Evolutionary conservation across 2,888 invertebrate genomes (phyloP).

Genomic region (Euzophera pinguis): DNA sequence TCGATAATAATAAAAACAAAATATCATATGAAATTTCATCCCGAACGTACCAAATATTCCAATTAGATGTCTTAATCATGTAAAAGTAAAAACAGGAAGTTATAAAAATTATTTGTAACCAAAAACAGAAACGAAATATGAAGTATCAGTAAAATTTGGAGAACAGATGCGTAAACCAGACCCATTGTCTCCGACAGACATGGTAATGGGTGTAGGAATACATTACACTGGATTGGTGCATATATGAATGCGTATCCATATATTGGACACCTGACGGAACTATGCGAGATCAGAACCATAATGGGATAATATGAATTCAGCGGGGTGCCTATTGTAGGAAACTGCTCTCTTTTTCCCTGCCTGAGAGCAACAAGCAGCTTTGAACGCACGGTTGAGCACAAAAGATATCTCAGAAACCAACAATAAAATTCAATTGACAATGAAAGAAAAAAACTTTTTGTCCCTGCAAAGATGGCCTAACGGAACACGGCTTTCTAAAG

Average conservation of each 20-base stretch:
- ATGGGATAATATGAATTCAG: conserved; percentile 66
- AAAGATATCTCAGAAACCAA: conserved; percentile 76
- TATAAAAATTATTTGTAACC: neutral
- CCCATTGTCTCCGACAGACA: conserved; percentile 24
- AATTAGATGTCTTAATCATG: conserved; percentile 24
- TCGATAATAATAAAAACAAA: conserved; percentile 55
- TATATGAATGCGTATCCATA: conserved; percentile 54
- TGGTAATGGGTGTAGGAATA: conserved; percentile 37
- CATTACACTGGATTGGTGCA: conserved; percentile 36
- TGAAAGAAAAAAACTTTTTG: conserved; percentile 60
- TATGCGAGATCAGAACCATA: conserved; percentile 46
- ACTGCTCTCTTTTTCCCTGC: conserved; percentile 63
- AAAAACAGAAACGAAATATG: neutral
- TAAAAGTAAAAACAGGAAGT: neutral
- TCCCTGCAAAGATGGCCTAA: conserved; percentile 65
- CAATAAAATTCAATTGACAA: conserved; percentile 79
- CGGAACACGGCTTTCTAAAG: conserved; percentile 67
- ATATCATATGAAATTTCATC: conserved; percentile 35
- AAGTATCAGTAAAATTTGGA: neutral
- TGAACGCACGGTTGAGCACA: conserved; percentile 74
- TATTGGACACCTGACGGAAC: conserved; percentile 64
- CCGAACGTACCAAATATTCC: conserved; percentile 22
- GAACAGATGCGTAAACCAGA: conserved; percentile 9
- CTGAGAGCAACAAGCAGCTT: conserved; percentile 63
- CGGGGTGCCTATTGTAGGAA: conserved; percentile 64